Conservation (phyloP, 2,888 invertebrate species). For the Petrolisthes cinctipes region DNA sequence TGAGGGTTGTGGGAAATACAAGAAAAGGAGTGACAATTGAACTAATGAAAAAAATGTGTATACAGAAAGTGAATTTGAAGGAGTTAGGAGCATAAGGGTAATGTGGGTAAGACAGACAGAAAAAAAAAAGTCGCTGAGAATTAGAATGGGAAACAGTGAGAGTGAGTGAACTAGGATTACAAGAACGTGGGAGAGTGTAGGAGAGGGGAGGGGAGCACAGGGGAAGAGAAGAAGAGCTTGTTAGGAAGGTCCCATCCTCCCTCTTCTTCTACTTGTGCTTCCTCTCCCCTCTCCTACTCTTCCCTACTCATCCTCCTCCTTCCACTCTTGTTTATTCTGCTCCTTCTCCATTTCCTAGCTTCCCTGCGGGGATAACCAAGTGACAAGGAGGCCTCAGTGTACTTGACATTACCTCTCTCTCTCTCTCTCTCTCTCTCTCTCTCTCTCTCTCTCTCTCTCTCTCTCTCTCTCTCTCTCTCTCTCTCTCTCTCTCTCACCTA, state of each 20-base stretch:
- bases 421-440: constrained; percentile 24
- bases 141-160: neutral
- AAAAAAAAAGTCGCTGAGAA: neutral
- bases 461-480: neutral
- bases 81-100: neutral
- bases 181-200: neutral
- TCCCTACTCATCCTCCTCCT: neutral
- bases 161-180: neutral
- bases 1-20: too few species aligned
- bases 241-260: neutral
- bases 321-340: neutral
- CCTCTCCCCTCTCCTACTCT: neutral
- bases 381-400: too few species aligned
- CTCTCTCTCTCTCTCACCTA: neutral
- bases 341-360: neutral
- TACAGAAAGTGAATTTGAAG: too few species aligned
- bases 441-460: constrained; percentile 22
- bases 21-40: too few species aligned
- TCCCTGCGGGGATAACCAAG: neutral
- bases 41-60: too few species aligned
- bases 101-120: too few species aligned
- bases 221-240: neutral
- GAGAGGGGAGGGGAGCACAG: neutral
- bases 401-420: neutral
- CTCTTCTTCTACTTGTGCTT: neutral